A percentile compares a stretch with the other conserved stretches of the same genome.
These are phyloP conservation scores for Artibeus jamaicensis DNA, from an alignment of 2,797 vertebrate species.

Conservation along the genomic window DNA sequence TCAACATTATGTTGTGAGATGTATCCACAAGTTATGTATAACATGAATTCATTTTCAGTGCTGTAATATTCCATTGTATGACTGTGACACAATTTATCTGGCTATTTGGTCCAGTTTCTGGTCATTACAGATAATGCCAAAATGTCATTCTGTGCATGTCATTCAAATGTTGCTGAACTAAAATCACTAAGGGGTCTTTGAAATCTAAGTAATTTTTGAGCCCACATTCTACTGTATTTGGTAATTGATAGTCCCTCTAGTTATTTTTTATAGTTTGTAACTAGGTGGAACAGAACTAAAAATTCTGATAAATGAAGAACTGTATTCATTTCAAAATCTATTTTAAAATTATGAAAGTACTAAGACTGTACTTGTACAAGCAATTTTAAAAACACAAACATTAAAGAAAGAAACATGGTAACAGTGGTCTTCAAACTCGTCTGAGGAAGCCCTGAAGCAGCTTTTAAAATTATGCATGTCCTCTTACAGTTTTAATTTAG, in stretches of 20 bases:
- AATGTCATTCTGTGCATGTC: not conserved
- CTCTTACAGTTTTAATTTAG: not conserved
- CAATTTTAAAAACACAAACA: not conserved
- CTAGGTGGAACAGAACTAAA: not conserved
- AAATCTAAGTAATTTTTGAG: slow-evolving; percentile 21
- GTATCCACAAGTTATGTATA: not conserved
- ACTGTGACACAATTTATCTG: not conserved
- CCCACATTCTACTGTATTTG: not conserved
- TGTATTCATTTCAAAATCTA: not conserved
- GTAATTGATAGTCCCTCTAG: not conserved
- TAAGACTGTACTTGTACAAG: not conserved
- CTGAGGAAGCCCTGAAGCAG: not conserved
- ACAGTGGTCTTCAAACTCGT: not conserved
- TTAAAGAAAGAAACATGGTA: not conserved
- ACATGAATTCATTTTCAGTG: not conserved
- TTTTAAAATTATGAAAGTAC: not conserved
- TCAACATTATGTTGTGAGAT: not conserved
- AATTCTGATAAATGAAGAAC: not conserved
- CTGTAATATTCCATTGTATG: not conserved
- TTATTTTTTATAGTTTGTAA: not conserved
- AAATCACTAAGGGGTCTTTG: not conserved
- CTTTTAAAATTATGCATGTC: not conserved
- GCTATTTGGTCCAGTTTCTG: not conserved
- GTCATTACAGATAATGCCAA: not conserved
- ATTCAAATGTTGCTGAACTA: not conserved